A percentile compares a stretch with the other conserved stretches of the same genome.
These are phyloP conservation scores for Sardinella longiceps DNA, from an alignment of 2,797 vertebrate species.

Conservation along the genomic window DNA sequence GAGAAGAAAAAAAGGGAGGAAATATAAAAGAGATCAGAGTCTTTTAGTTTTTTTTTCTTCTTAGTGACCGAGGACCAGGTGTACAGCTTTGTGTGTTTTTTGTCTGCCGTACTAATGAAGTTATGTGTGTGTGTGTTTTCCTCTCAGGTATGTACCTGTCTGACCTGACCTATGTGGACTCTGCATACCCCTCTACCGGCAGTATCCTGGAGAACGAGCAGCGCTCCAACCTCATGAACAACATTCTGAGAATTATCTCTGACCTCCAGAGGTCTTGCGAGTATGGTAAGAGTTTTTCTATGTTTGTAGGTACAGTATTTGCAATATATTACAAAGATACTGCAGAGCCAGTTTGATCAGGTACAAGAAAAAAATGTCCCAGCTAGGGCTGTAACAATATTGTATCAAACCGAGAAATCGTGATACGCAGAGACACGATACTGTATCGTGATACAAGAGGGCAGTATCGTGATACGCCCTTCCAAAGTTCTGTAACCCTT, in stretches of 20 bases:
- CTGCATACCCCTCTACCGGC: slow-evolving; percentile 95
- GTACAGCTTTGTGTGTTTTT: neutral
- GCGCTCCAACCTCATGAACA: slow-evolving; percentile 98
- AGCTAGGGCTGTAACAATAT: too few species aligned
- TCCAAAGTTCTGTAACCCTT: too few species aligned
- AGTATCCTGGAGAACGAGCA: slow-evolving; percentile 98
- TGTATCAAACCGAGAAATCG: too few species aligned
- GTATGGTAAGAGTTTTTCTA: slow-evolving; percentile 80
- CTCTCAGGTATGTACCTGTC: slow-evolving; percentile 94
- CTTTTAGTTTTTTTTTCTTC: neutral
- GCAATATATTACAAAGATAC: too few species aligned
- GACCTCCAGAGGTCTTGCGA: slow-evolving; percentile 97
- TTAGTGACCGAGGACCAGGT: neutral
- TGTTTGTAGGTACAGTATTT: too few species aligned
- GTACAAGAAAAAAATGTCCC: too few species aligned
- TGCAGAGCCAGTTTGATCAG: too few species aligned
- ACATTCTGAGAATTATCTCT: slow-evolving; percentile 97
- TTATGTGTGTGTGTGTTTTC: slow-evolving; percentile 23
- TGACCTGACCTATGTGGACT: slow-evolving; percentile 96
- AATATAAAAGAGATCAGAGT: too few species aligned
- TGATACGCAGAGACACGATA: too few species aligned
- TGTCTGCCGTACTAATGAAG: slow-evolving; percentile 22
- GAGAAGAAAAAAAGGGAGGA: neutral
- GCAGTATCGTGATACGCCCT: too few species aligned
- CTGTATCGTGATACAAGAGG: too few species aligned